A percentile compares a stretch with the other conserved stretches of the same genome.
Conservation (phyloP, 2,888 invertebrate genomes). For the Pseudococcus longispinus region DNA sequence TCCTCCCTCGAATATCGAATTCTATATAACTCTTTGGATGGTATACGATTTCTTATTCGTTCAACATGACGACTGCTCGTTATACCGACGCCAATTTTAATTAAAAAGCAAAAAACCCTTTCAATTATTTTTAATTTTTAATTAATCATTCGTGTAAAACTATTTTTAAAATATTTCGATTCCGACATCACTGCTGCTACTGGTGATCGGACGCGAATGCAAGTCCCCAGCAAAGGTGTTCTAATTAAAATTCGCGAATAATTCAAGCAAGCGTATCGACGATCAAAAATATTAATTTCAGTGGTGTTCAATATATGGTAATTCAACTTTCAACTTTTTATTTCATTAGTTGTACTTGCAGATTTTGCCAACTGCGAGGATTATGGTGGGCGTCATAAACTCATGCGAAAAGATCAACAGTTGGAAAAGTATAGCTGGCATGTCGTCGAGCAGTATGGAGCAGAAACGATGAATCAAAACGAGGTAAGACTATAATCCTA, state of each 20-base stretch:
- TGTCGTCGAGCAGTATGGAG: not conserved
- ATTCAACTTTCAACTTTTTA: not conserved
- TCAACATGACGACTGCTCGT: constrained; percentile 3
- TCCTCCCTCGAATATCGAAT: not conserved
- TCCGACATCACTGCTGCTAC: not conserved
- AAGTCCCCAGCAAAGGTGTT: constrained; percentile 8
- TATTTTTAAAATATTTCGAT: constrained; percentile 22
- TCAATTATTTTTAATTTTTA: constrained; percentile 21
- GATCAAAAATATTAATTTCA: constrained; percentile 40
- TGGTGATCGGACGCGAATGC: constrained; percentile 6
- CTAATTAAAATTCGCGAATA: constrained; percentile 31
- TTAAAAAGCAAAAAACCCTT: constrained; percentile 19
- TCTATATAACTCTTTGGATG: too few relatives aligned
- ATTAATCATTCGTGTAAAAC: constrained; percentile 42
- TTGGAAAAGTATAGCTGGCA: not conserved
- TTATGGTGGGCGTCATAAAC: not conserved
- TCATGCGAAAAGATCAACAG: not conserved
- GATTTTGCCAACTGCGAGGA: not conserved
- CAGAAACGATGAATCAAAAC: not conserved
- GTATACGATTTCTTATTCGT: not conserved
- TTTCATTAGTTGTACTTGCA: not conserved
- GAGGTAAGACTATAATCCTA: constrained; percentile 26
- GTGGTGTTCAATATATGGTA: not conserved
- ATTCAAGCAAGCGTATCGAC: constrained; percentile 20
- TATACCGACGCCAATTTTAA: constrained; percentile 18